Evolutionary conservation across 2,113 vertebrate species (phyloP), one percentile per base, ranked within the genome.

Genomic region (Syrmaticus mikado): DNA sequence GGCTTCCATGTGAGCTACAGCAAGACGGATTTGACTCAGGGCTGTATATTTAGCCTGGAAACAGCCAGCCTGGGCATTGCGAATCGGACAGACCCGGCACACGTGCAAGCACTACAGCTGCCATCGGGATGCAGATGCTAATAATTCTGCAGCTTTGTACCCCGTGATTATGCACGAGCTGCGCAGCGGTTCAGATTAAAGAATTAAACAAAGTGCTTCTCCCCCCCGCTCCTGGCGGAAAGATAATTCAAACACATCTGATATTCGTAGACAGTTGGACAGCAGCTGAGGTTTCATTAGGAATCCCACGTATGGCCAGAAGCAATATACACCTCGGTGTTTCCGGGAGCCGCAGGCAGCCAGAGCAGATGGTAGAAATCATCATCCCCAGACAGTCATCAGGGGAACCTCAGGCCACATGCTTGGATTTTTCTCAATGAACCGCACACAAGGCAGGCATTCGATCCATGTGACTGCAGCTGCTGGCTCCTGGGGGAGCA

Each of bases 291-390:
- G 95, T 96, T 97, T 97, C 95, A 94, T 92, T 91, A 96, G 93
- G 95, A 97, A 97, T 97, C 88, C 87, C 90, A 96, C 80, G 79
- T 96, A 96, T 96, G 96, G 94, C 95, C 95, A 97, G 94, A 90
- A 97, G 96, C 81, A 90, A 89, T 86, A 41, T 92, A 90, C 82
- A 93, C 94, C 96, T 96, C 92, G 27, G 78, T 96, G 96, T 92
- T 97, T 97, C 96, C 94, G 81, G 96, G 90, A 97, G 95, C 96
- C 14, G 32, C 92, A 78, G 93, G 92, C 97, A 90, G 94, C 93
- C 81, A 30, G 93, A 97, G 90, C 97, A 97, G 97, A 97, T 97
- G 97, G 97, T 87, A 96, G 95, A 93, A 96, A 96, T 97, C 97
- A 96, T 97, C 97, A 95, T 93, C 96, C 85, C 72, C 95, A 96